These are phyloP conservation scores for Artemia sinica DNA, from an alignment of 2,888 invertebrate species.

Conservation along the genomic window DNA sequence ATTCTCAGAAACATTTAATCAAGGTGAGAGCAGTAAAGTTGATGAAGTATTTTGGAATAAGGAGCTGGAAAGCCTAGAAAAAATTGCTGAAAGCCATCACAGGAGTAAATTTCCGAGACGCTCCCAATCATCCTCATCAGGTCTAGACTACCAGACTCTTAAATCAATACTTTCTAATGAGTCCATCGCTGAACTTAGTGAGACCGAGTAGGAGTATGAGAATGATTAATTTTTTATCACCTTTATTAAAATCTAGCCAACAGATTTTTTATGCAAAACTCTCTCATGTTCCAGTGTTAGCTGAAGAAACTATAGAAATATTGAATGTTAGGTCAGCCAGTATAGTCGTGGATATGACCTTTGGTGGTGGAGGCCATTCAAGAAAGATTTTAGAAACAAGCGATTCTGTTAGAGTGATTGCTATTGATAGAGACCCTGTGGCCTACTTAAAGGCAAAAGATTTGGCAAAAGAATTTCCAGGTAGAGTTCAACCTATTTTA, in stretches of 20 bases:
- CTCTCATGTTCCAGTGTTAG: conserved; percentile 58
- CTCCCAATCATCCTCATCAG: conserved; percentile 2
- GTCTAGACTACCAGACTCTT: background rate
- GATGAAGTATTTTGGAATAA: background rate
- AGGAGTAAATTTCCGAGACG: background rate
- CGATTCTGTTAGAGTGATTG: conserved; percentile 48
- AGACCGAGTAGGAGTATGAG: background rate
- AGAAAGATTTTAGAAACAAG: conserved; percentile 48
- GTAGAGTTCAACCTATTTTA: conserved; percentile 54
- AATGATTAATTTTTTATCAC: background rate
- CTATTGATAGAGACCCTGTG: conserved; percentile 70
- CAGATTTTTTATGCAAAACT: conserved; percentile 2
- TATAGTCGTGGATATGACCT: conserved; percentile 78
- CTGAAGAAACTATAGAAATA: conserved; percentile 48
- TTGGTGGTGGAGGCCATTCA: conserved; percentile 84
- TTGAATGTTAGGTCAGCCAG: conserved; percentile 45
- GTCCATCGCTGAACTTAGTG: background rate
- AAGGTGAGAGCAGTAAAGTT: background rate
- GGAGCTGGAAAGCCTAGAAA: background rate
- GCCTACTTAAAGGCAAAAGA: conserved; percentile 50
- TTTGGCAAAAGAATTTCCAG: conserved; percentile 47
- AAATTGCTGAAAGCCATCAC: background rate
- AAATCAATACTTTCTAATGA: background rate
- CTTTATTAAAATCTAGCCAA: background rate
- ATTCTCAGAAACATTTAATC: background rate